A percentile compares a stretch with the other conserved stretches of the same genome.
These are phyloP conservation scores for Bufo gargarizans DNA, from an alignment of 2,113 vertebrate genomes.

Conservation along the genomic window DNA sequence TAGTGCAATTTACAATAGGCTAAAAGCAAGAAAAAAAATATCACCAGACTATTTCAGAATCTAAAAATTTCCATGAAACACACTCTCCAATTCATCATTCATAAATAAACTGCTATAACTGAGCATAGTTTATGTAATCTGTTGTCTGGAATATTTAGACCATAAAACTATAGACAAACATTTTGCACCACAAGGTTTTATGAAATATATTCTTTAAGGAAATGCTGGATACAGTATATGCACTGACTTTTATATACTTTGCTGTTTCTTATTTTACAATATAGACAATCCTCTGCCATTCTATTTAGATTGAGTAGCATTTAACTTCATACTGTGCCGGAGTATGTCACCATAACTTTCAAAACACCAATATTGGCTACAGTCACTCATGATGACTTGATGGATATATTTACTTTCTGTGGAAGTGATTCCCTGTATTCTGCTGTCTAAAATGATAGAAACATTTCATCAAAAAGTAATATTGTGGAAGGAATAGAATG, in stretches of 20 bases:
- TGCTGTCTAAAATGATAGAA: constrained; percentile 41
- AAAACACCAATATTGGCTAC: constrained; percentile 40
- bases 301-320: constrained; percentile 5
- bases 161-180: neutral
- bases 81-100: neutral
- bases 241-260: neutral
- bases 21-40: too few relatives aligned
- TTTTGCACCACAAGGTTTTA: neutral
- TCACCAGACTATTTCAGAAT: neutral
- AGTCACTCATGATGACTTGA: constrained; percentile 36
- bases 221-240: neutral
- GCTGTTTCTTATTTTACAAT: neutral
- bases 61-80: neutral
- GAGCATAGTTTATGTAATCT: neutral
- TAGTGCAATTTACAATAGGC: too few relatives aligned
- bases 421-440: constrained; percentile 14
- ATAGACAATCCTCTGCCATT: neutral
- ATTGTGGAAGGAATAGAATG: constrained; percentile 19
- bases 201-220: neutral
- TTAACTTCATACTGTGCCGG: constrained; percentile 1
- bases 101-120: neutral
- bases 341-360: constrained; percentile 34
- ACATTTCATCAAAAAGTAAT: constrained; percentile 46
- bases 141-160: neutral
- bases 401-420: constrained; percentile 27